Evolutionary conservation across 2,113 vertebrate genomes (phyloP).

Genomic region (Enhydra lutris): DNA sequence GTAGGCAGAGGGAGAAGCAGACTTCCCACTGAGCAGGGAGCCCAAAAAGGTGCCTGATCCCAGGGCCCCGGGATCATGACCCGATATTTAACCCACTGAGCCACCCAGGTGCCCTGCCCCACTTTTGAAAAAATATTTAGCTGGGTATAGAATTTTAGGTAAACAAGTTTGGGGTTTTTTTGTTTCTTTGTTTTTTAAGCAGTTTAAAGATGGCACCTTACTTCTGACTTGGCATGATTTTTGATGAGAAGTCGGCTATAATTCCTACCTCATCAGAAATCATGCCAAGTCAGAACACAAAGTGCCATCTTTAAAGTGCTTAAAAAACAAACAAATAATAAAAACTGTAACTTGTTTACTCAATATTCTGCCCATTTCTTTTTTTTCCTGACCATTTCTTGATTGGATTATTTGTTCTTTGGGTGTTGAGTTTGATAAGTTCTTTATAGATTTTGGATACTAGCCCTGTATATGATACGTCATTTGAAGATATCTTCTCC

Average conservation of each 20-base stretch:
- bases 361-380: too few relatives aligned
- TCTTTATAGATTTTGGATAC: too few relatives aligned
- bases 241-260: not conserved
- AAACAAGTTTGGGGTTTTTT: not conserved
- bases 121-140: not conserved
- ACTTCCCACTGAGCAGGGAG: not conserved
- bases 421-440: too few relatives aligned
- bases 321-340: too few relatives aligned
- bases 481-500: too few relatives aligned
- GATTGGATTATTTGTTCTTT: too few relatives aligned
- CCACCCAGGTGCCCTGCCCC: not conserved
- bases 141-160: not conserved
- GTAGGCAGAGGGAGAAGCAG: not conserved
- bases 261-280: not conserved
- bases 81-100: not conserved
- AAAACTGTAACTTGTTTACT: too few relatives aligned
- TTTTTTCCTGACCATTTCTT: too few relatives aligned
- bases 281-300: too few relatives aligned
- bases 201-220: not conserved
- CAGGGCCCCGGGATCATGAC: not conserved
- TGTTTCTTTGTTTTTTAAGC: not conserved
- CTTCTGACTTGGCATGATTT: not conserved
- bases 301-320: too few relatives aligned
- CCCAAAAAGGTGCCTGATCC: not conserved
- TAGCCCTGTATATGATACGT: too few relatives aligned